Percentiles rank a stretch among this genome's conserved stretches.
These are phyloP conservation scores for Zaprionus inermis DNA, from an alignment of 1,140 invertebrate species.

Conservation along the genomic window DNA sequence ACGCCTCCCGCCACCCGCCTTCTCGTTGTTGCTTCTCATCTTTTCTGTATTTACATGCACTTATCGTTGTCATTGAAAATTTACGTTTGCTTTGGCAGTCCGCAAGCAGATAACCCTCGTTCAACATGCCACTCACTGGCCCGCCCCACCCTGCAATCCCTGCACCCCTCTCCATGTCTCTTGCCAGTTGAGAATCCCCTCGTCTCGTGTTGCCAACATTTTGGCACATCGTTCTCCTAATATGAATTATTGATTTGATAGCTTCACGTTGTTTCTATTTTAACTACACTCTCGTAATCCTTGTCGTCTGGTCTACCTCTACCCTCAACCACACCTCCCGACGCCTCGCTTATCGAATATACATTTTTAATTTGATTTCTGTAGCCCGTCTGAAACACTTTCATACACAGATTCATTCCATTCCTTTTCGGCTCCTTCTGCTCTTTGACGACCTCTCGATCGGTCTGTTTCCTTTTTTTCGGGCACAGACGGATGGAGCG, in stretches of 20 bases:
- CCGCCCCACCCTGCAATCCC: background rate
- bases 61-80: slow-evolving; percentile 79
- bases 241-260: slow-evolving; percentile 82
- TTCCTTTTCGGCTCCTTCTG: background rate
- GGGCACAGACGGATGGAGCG: slow-evolving; percentile 42
- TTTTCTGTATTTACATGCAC: slow-evolving; percentile 76
- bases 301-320: background rate
- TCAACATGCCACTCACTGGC: background rate
- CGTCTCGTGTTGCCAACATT: slow-evolving; percentile 33
- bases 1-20: background rate
- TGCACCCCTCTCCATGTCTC: background rate
- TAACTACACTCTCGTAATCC: slow-evolving; percentile 9
- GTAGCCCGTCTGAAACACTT: slow-evolving; percentile 40
- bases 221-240: slow-evolving; percentile 66
- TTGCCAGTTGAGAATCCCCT: background rate
- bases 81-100: slow-evolving; percentile 66
- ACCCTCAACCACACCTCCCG: background rate
- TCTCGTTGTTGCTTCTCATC: slow-evolving; percentile 41
- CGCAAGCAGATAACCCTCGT: slow-evolving; percentile 3
- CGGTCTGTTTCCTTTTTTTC: slow-evolving; percentile 26
- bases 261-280: slow-evolving; percentile 35
- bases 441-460: background rate
- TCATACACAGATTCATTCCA: slow-evolving; percentile 29
- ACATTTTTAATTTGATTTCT: slow-evolving; percentile 81
- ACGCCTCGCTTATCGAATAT: slow-evolving; percentile 67